These are phyloP conservation scores for Julus scanicus DNA, from an alignment of 2,888 invertebrate genomes.

Conservation along the genomic window DNA sequence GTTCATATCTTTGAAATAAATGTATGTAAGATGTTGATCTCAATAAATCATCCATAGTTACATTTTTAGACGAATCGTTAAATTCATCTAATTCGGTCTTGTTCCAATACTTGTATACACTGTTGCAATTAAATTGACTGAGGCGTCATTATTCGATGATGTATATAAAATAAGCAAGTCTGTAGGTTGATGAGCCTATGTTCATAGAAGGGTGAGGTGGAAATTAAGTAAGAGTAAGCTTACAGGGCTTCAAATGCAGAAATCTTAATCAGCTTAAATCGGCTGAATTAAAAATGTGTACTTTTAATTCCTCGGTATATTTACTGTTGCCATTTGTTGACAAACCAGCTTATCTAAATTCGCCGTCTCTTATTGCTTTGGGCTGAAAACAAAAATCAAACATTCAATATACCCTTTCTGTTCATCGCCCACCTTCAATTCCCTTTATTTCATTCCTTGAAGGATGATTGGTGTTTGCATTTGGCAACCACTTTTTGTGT, in stretches of 20 bases:
- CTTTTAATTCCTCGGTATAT: background rate
- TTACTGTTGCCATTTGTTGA: background rate
- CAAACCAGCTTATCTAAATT: background rate
- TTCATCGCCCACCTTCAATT: background rate
- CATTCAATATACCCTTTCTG: background rate
- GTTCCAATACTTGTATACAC: background rate
- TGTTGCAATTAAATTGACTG: background rate
- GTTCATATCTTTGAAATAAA: no score
- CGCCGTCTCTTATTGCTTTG: background rate
- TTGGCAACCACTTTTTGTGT: background rate
- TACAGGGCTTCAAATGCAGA: background rate
- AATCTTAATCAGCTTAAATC: slow-evolving; percentile 30
- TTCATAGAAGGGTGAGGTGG: background rate
- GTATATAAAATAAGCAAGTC: background rate
- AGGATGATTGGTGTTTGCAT: background rate
- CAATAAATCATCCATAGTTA: no score
- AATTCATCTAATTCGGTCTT: no score
- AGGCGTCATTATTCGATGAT: background rate
- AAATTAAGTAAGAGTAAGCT: background rate
- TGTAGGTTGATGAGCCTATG: background rate
- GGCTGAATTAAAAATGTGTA: background rate
- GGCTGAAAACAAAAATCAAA: background rate
- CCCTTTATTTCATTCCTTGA: background rate
- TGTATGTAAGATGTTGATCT: no score
- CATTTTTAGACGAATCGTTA: no score